Base-by-base conservation (phyloP, 2,888 invertebrate species). In the Noctua fimbriata region DNA sequence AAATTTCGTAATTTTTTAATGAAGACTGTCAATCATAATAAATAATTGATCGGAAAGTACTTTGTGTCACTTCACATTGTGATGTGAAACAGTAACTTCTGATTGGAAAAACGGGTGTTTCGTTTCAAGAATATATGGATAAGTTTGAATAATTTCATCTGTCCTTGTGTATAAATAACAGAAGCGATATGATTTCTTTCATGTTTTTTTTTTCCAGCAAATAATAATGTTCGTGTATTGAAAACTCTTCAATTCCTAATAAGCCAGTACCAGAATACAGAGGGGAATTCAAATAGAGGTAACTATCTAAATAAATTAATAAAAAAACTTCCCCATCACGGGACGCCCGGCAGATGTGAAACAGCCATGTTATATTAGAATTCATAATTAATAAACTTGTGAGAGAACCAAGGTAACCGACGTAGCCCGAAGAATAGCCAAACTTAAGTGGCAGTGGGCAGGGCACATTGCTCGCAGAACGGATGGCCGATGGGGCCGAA, bases 11-110 rank as follows among this genome's bases (percentile, higher is more conserved):
- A 6, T 55, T 24, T 24, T 52, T 52, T 69, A 88, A 72, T 79
- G 73, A 65, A 74, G 85, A 82, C 85, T 85, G 83, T 85, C 78
- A 87, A 52, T 52, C 18, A 6, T 6, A 21, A 52, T 52, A 52
- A 52, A 21, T 21, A 18, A 69, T 52, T 21, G 49, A 69, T 67
- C 58, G 77, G n/a, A 21, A 55, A 18, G 28, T 77, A 66, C 58
- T 79, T 81, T 69, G 74, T 75, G 71, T 63, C 52, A 60, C n/a
- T 80, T 70, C 36, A 47, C 36, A 65, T 70, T 75, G 73, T 58
- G 49, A 14, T 1, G 47, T 63, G 36, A 60, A 70, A 36, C 63
- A 85, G 65, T 58, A 32, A 63, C 55, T n/a, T 55, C 28, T 71
- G 36, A 24, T 65, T 55, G 28, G 21, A 28, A 63, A 47, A 36